Percentiles rank a stretch among this genome's conserved stretches.
phyloP scores from a whole-genome alignment of 2,113 vertebrate genomes.

The Periophthalmodon schlosseri region DNA sequence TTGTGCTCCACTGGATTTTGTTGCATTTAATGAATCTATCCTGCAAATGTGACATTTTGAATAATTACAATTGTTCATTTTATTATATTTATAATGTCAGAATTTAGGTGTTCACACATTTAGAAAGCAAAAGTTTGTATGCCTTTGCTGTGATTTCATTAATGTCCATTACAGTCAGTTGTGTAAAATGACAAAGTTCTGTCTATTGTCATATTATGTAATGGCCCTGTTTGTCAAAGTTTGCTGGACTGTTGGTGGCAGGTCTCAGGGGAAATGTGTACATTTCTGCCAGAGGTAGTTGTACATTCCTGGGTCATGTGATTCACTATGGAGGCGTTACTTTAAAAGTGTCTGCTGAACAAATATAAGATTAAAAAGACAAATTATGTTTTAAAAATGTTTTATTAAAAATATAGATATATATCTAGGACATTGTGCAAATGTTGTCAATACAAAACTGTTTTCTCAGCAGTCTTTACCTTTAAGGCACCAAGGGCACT shows the following conservation, averaged over 20 bases:
- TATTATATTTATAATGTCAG: no score
- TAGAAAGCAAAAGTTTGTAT: background rate
- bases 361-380: background rate
- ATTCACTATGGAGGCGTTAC: background rate
- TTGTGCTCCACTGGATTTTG: background rate
- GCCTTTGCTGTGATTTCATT: background rate
- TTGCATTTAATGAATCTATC: background rate
- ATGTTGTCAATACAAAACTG: background rate
- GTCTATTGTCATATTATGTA: background rate
- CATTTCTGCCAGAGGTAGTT: slow-evolving; percentile 14
- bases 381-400: background rate
- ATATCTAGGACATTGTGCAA: slow-evolving; percentile 7
- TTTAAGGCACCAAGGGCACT: background rate
- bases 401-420: slow-evolving; percentile 36
- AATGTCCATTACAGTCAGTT: background rate
- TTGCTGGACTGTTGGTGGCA: background rate
- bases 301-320: slow-evolving; percentile 36
- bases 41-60: background rate
- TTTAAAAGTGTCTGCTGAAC: background rate
- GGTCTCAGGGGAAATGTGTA: slow-evolving; percentile 8
- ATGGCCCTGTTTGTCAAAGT: background rate
- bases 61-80: no score
- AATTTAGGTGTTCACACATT: background rate
- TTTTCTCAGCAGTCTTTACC: background rate
- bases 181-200: background rate